Percentiles rank a stretch among this genome's conserved stretches.
These are phyloP conservation scores for Callipepla squamata DNA, from an alignment of 2,113 vertebrate species.

Conservation along the genomic window DNA sequence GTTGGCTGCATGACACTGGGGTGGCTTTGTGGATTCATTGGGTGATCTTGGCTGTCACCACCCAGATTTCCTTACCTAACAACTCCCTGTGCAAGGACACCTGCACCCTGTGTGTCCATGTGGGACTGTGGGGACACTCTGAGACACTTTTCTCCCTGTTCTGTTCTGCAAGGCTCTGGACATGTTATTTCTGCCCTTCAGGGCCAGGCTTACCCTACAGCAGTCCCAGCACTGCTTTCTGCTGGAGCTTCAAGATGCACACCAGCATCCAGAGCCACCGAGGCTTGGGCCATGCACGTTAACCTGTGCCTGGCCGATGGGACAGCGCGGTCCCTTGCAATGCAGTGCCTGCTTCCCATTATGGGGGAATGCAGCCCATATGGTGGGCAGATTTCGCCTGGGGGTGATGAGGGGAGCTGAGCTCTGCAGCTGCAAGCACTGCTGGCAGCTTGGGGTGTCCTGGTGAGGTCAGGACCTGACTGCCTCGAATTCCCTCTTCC, in stretches of 20 bases:
- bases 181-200: fast-evolving
- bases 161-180: background rate
- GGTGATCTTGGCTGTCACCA: background rate
- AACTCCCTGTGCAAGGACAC: background rate
- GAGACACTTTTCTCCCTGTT: background rate
- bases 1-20: fast-evolving
- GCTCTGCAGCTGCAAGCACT: background rate
- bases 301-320: fast-evolving
- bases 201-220: background rate
- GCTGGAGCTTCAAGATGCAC: background rate
- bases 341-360: slow-evolving; percentile 46
- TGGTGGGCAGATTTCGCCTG: slow-evolving; percentile 31
- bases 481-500: fast-evolving
- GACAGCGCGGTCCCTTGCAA: background rate
- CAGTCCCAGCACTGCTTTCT: background rate
- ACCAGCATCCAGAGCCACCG: fast-evolving
- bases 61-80: fast-evolving
- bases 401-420: background rate
- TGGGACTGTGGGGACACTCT: background rate
- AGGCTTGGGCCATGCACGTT: fast-evolving
- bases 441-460: fast-evolving
- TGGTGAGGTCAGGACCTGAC: background rate
- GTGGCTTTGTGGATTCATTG: background rate
- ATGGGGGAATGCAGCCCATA: slow-evolving; percentile 42
- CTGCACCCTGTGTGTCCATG: fast-evolving